phyloP scores from a whole-genome alignment of 2,113 vertebrate genomes.

The Sebastes fasciatus region DNA sequence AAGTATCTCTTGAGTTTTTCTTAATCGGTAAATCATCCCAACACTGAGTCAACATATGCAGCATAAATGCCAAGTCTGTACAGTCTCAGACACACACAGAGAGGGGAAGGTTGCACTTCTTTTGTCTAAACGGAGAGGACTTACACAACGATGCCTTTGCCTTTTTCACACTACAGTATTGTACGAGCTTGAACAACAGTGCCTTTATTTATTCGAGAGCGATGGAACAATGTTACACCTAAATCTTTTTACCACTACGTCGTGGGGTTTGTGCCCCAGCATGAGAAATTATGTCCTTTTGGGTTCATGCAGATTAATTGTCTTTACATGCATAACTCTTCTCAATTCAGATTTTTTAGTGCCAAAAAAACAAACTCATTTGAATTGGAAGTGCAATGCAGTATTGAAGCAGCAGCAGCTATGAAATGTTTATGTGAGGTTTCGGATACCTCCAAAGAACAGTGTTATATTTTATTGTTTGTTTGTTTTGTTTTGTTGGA shows the following conservation, averaged over 20 bases:
- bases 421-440: conserved; percentile 43
- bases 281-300: conserved; percentile 41
- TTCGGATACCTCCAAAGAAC: conserved; percentile 71
- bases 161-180: conserved; percentile 91
- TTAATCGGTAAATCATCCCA: conserved; percentile 56
- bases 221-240: conserved; percentile 66
- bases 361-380: conserved; percentile 45
- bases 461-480: conserved; percentile 88
- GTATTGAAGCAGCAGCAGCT: conserved; percentile 38
- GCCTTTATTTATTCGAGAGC: conserved; percentile 94
- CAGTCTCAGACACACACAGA: conserved; percentile 82
- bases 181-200: conserved; percentile 91
- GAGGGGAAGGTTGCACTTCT: conserved; percentile 85
- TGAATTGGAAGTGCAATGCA: conserved; percentile 38
- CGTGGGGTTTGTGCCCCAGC: conserved; percentile 25
- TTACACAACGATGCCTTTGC: conserved; percentile 93
- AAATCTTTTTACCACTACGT: conserved; percentile 35
- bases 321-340: conserved; percentile 26
- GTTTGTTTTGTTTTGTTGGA: conserved; percentile 48
- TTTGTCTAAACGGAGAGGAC: conserved; percentile 44
- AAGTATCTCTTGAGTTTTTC: conserved; percentile 56
- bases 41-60: conserved; percentile 16
- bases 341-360: conserved; percentile 31
- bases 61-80: conserved; percentile 37
- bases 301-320: conserved; percentile 40